phyloP scores from a whole-genome alignment of 2,888 invertebrate genomes.

The Ganaspis brasiliensis region DNA sequence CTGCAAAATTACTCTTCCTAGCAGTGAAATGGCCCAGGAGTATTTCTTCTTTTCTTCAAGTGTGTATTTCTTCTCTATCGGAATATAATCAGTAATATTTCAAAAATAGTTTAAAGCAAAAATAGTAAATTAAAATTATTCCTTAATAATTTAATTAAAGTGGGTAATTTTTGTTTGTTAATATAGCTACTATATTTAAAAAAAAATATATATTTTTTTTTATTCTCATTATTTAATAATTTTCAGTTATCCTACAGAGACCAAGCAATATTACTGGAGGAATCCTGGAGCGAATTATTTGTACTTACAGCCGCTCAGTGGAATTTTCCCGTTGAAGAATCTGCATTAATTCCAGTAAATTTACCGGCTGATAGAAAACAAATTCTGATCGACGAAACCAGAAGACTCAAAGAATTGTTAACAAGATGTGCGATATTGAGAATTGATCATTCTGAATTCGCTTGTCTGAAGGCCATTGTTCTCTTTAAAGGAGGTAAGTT shows the following conservation, averaged over 20 bases:
- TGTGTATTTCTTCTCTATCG: conserved; percentile 71
- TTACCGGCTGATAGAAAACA: conserved; percentile 82
- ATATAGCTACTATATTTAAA: no score
- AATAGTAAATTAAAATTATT: conserved; percentile 17
- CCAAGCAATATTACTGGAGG: conserved; percentile 88
- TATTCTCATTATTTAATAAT: conserved; percentile 37
- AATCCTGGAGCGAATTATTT: conserved; percentile 92
- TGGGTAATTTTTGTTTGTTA: no score
- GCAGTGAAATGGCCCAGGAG: conserved; percentile 91
- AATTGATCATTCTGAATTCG: conserved; percentile 91
- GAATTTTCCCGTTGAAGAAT: conserved; percentile 88
- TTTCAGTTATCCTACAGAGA: conserved; percentile 86
- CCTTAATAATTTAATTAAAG: no score
- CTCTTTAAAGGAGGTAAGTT: conserved; percentile 90
- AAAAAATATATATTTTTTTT: no score
- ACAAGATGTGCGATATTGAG: conserved; percentile 85
- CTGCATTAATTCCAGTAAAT: conserved; percentile 79
- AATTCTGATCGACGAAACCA: conserved; percentile 82
- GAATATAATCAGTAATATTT: conserved; percentile 3
- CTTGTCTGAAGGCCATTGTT: conserved; percentile 91
- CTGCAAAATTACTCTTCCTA: conserved; percentile 89
- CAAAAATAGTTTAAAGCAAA: conserved; percentile 35
- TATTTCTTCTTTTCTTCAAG: conserved; percentile 88
- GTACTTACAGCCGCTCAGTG: conserved; percentile 92
- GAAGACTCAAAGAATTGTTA: conserved; percentile 85